phyloP scores from a whole-genome alignment of 35 echinoderm and acorn worm species.

The Holothuria glaberrima region DNA sequence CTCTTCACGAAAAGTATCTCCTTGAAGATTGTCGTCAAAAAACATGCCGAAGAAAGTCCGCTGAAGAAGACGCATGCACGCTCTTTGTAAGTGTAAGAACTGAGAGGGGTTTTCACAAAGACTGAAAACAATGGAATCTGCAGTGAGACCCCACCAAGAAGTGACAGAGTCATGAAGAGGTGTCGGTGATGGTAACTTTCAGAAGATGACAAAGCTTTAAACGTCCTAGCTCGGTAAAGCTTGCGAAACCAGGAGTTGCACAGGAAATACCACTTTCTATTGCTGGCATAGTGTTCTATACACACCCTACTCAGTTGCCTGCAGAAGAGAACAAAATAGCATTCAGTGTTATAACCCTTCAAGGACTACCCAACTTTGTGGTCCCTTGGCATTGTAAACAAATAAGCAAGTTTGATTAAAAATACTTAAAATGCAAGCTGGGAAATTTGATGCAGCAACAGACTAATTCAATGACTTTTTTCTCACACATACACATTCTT shows the following conservation, averaged over 20 bases:
- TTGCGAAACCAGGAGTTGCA: conserved; percentile 26
- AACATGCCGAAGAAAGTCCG: background rate
- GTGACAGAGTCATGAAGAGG: background rate
- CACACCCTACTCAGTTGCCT: conserved; percentile 41
- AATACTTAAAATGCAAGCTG: no score
- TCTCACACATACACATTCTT: no score
- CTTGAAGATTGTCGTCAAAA: conserved; percentile 22
- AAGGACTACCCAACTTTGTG: no score
- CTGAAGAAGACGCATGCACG: background rate
- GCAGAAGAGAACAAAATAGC: background rate
- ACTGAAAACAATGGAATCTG: background rate
- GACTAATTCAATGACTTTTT: no score
- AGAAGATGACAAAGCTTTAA: background rate
- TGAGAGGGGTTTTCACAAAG: background rate
- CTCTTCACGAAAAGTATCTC: background rate
- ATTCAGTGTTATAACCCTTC: no score
- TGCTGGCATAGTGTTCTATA: background rate
- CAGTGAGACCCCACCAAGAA: background rate
- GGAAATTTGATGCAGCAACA: no score
- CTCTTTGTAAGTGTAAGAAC: conserved; percentile 14
- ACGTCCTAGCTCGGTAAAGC: background rate
- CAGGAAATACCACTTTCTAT: conserved; percentile 17
- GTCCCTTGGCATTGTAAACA: no score
- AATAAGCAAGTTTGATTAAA: no score
- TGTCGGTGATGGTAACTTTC: conserved; percentile 8